Conservation (phyloP, 2,113 vertebrate genomes). For the Syrmaticus mikado region DNA sequence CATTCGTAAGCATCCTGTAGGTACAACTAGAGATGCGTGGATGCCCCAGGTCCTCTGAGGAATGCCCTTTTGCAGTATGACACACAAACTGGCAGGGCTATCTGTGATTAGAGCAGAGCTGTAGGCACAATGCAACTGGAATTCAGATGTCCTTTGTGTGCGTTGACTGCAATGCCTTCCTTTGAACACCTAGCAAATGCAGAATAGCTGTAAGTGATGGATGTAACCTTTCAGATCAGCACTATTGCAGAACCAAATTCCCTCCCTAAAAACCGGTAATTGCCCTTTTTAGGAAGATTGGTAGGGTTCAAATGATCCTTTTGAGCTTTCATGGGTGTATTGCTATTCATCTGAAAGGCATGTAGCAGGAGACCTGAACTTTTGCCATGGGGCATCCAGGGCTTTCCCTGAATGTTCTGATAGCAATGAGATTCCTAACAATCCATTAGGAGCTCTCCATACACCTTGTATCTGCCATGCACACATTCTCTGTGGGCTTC, state of each 20-base stretch:
- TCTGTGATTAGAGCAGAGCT: not conserved
- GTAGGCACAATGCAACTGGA: not conserved
- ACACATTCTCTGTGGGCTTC: fast-evolving
- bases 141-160: not conserved
- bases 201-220: not conserved
- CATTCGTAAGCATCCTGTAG: not conserved
- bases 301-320: not conserved
- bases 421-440: not conserved
- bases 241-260: not conserved
- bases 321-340: not conserved
- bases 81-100: not conserved
- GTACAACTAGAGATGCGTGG: not conserved
- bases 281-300: not conserved
- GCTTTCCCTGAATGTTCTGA: not conserved
- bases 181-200: not conserved
- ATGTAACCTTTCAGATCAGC: not conserved
- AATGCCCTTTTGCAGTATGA: not conserved
- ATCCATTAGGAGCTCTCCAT: not conserved
- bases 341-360: not conserved
- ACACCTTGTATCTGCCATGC: fast-evolving
- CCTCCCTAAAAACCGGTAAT: not conserved
- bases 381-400: not conserved
- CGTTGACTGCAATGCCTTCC: not conserved
- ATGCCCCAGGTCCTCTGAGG: not conserved
- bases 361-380: not conserved